Conservation (phyloP, 2,113 vertebrate species). For the Bubo blakistoni region DNA sequence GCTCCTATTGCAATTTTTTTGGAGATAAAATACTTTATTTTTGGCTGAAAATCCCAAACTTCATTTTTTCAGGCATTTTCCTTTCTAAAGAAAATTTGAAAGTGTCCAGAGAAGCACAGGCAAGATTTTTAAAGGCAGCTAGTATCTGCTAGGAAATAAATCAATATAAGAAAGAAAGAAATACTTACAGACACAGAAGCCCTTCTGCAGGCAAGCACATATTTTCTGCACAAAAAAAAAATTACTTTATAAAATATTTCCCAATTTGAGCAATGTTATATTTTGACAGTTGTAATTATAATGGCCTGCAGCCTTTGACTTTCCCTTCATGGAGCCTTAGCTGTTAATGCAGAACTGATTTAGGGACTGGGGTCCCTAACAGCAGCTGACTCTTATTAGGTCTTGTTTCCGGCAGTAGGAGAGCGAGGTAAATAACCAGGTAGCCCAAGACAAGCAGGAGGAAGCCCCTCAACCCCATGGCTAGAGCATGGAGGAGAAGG, state of each 20-base stretch:
- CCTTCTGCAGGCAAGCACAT: neutral
- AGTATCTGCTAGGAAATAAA: neutral
- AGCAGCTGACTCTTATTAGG: slow-evolving; percentile 72
- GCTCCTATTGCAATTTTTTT: neutral
- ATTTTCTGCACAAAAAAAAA: neutral
- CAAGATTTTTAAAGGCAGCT: neutral
- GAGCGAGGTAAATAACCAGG: slow-evolving; percentile 29
- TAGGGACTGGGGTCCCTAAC: slow-evolving; percentile 21
- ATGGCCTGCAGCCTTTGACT: slow-evolving; percentile 65
- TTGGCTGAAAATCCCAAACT: neutral
- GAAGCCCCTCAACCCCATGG: neutral
- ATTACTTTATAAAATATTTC: neutral
- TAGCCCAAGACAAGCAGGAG: slow-evolving; percentile 40
- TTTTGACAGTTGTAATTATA: slow-evolving; percentile 63
- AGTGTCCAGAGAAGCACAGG: neutral
- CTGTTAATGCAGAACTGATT: slow-evolving; percentile 74
- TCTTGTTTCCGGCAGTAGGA: slow-evolving; percentile 50
- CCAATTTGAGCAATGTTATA: neutral
- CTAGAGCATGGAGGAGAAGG: fast-evolving
- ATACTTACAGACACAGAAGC: neutral
- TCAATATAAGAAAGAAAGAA: neutral
- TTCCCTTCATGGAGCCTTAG: slow-evolving; percentile 61
- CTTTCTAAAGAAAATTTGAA: neutral
- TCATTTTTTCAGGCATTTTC: neutral
- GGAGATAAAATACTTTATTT: neutral